Conservation (phyloP, 2,888 invertebrate species). For the Epiblema foenella region DNA sequence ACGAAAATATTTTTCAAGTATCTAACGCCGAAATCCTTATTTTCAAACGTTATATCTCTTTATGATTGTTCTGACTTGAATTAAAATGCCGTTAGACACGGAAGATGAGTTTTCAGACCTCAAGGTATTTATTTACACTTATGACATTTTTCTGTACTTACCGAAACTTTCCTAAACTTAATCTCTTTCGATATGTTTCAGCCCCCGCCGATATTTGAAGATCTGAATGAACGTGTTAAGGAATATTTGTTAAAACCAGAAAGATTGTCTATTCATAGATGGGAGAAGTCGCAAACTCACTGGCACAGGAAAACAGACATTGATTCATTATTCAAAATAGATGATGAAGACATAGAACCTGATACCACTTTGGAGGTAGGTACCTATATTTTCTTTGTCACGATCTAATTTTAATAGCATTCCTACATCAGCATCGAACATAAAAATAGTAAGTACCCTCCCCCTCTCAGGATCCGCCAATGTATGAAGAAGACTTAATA, state of each 20-base stretch:
- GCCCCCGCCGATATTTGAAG: constrained; percentile 87
- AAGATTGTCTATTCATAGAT: constrained; percentile 89
- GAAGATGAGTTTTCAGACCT: constrained; percentile 65
- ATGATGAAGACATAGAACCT: constrained; percentile 68
- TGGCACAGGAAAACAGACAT: constrained; percentile 85
- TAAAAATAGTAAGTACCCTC: no score
- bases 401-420: background rate
- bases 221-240: constrained; percentile 86
- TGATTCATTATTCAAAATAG: constrained; percentile 79
- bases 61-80: constrained; percentile 10
- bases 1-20: constrained; percentile 15
- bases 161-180: background rate
- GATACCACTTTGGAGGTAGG: constrained; percentile 78
- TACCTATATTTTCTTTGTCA: constrained; percentile 47
- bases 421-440: background rate
- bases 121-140: constrained; percentile 52
- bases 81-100: constrained; percentile 58
- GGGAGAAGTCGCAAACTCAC: constrained; percentile 88
- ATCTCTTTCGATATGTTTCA: constrained; percentile 56
- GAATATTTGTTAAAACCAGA: constrained; percentile 88
- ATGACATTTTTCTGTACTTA: background rate
- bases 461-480: no score
- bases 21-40: constrained; percentile 8
- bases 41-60: constrained; percentile 1
- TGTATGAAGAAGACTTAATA: no score